A percentile compares a stretch with the other conserved stretches of the same genome.
Evolutionary conservation across 2,113 vertebrate genomes (phyloP).

Genomic region (Hystrix brachyura): DNA sequence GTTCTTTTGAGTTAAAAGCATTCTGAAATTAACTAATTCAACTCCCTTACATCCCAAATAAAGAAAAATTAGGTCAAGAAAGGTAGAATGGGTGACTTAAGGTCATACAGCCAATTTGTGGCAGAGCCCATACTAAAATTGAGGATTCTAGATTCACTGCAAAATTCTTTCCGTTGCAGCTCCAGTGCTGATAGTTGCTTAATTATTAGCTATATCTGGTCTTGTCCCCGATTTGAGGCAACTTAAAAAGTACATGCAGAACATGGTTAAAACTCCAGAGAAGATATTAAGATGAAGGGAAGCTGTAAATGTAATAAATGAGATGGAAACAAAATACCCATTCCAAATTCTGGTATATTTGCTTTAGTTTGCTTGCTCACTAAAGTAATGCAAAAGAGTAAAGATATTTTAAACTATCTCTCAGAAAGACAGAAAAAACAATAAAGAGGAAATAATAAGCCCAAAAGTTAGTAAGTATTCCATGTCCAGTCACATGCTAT

Average conservation of each 20-base stretch:
- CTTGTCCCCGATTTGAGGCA: not conserved
- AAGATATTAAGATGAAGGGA: not conserved
- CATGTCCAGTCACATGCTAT: not conserved
- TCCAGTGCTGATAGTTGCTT: not conserved
- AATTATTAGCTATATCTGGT: not conserved
- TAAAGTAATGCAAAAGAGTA: not conserved
- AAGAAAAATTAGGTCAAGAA: not conserved
- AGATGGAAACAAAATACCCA: not conserved
- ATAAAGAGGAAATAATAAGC: not conserved
- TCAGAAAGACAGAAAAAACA: not conserved
- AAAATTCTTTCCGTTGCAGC: not conserved
- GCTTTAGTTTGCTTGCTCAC: not conserved
- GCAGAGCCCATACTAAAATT: not conserved
- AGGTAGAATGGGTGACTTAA: not conserved
- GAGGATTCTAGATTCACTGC: not conserved
- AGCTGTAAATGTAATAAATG: not conserved
- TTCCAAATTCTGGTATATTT: not conserved
- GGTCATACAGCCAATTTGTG: not conserved
- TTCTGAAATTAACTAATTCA: not conserved
- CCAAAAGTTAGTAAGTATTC: not conserved
- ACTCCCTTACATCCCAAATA: not conserved
- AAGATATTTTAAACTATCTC: not conserved
- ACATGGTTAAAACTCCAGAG: conserved; percentile 24
- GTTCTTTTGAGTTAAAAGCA: not conserved
- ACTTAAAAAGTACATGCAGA: conserved; percentile 1